Evolutionary conservation across 2,113 vertebrate genomes (phyloP), one percentile per base, ranked within the genome.

Genomic region (Propithecus coquereli): DNA sequence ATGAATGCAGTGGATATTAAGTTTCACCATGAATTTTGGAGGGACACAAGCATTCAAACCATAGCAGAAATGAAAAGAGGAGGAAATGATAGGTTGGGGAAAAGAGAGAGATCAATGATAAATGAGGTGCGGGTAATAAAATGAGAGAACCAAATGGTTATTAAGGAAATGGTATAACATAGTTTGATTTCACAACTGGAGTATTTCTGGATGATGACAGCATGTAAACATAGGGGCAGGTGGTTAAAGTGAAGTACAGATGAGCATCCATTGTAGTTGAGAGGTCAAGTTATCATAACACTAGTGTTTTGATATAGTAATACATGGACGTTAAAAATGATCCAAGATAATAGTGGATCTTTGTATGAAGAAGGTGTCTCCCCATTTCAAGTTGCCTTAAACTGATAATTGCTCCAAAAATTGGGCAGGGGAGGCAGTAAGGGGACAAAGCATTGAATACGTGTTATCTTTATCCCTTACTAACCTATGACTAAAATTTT

Each of bases 401-500:
- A 66, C 32, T 50, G 50, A 32, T 57, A 68, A 95, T 66, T 77
- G 79, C 50, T 84, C 65, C 37, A 30, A 95, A 92, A 73, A 11
- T 20, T 57, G n/a, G n/a, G 20, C 43, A 37, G 37, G 17, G 86
- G 74, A 45, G 65, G n/a, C 94, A 66, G 57, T 70, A 18, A 52
- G 27, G 9, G 45, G 43, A 79, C 6, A 52, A 87, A 93, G 47
- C 2, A 40, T 14, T 43, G 80, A 81, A 65, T n/a, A 34, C 34
- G 32, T n/a, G 57, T 70, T 54, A 40, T 54, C 13, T 50, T 87
- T 54, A 83, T 77, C 61, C 34, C 8, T 61, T 57, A 32, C 50
- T 92, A 81, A 93, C 23, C 57, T 70, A 30, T 65, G 87, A 74
- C 14, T 83, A 85, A 93, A 85, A 83, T 92, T 59, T 79, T 87